Percentiles rank a stretch among this genome's conserved stretches.
These are phyloP conservation scores for Sturnira hondurensis DNA, from an alignment of 2,113 vertebrate species.

Conservation along the genomic window DNA sequence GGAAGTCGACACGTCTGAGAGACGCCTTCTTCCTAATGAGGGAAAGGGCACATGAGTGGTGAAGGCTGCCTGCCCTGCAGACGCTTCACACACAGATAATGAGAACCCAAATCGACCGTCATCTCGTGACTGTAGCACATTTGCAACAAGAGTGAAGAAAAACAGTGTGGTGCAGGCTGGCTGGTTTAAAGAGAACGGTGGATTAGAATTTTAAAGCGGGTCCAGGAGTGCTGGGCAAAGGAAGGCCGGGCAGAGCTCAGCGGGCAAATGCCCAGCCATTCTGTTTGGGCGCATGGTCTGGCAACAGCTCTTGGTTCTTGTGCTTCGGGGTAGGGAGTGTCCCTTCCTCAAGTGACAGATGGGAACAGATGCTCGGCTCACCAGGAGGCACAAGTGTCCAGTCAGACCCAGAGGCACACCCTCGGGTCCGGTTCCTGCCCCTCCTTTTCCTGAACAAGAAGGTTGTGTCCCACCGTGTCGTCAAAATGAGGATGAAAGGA, in stretches of 20 bases:
- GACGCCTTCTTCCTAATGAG: neutral
- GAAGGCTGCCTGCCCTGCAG: neutral
- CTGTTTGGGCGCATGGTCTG: neutral
- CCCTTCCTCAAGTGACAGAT: neutral
- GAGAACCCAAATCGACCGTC: neutral
- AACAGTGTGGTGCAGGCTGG: neutral
- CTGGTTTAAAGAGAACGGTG: neutral
- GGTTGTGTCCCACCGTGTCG: neutral
- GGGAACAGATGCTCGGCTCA: neutral
- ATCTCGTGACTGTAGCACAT: neutral
- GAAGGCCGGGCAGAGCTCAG: neutral
- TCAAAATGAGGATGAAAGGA: neutral
- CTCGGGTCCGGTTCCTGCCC: neutral
- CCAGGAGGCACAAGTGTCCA: accelerated
- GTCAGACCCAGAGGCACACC: too few species aligned
- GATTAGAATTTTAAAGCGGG: neutral
- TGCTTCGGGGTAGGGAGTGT: neutral
- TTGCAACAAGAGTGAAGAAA: neutral
- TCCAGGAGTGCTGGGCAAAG: neutral
- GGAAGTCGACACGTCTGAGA: neutral
- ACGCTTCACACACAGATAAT: neutral
- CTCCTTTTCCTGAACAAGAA: neutral
- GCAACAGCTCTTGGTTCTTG: neutral
- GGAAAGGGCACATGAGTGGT: neutral
- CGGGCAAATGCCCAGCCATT: neutral